Conservation (phyloP, 2,888 invertebrate species). For the Endotricha flammealis region DNA sequence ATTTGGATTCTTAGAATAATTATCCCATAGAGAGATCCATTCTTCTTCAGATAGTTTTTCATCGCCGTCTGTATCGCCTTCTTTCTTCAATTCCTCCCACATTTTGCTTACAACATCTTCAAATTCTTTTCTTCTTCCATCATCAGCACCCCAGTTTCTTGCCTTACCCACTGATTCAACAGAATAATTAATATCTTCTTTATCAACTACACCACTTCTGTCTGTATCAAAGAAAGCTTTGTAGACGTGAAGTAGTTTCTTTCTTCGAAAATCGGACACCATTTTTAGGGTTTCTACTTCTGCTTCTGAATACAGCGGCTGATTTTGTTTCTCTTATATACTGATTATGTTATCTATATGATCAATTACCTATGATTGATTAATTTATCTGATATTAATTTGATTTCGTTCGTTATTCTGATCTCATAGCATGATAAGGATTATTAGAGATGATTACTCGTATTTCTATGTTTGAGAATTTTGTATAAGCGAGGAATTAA, state of each 20-base stretch:
- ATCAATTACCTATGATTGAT: no score
- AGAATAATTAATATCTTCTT: slow-evolving; percentile 85
- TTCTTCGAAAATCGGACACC: slow-evolving; percentile 92
- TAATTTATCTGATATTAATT: no score
- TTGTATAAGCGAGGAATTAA: no score
- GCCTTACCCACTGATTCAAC: neutral
- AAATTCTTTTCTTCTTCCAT: neutral
- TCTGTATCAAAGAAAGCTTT: slow-evolving; percentile 93
- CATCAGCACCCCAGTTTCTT: neutral
- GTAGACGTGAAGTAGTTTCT: slow-evolving; percentile 92
- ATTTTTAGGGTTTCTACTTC: slow-evolving; percentile 62
- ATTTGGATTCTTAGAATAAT: neutral
- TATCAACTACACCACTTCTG: slow-evolving; percentile 91
- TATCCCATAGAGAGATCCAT: slow-evolving; percentile 92
- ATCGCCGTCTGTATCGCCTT: slow-evolving; percentile 87
- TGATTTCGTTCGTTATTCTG: no score
- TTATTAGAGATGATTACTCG: no score
- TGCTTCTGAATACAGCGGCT: no score
- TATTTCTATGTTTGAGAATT: no score
- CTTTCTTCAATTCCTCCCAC: slow-evolving; percentile 85
- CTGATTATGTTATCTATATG: no score
- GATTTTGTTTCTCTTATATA: neutral
- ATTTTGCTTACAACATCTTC: slow-evolving; percentile 78
- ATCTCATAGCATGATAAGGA: no score
- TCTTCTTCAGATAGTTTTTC: slow-evolving; percentile 86